These are phyloP conservation scores for Buceros bicornis DNA, from an alignment of 2,797 vertebrate genomes.

Conservation along the genomic window DNA sequence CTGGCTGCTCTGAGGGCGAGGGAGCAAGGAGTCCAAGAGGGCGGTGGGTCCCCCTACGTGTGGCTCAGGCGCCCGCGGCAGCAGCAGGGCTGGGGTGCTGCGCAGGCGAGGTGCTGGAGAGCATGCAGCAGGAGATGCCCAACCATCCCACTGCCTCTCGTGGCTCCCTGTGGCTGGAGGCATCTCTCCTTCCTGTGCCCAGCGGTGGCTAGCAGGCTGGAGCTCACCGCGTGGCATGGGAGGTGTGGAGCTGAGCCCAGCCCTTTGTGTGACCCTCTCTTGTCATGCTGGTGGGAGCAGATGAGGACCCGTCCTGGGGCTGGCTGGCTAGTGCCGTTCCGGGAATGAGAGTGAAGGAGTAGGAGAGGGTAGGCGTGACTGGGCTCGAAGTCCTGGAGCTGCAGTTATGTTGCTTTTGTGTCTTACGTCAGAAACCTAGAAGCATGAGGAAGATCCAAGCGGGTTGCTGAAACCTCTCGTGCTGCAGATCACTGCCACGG, in stretches of 20 bases:
- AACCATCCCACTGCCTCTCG: not conserved
- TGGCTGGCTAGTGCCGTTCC: not conserved
- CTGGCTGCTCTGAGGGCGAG: not conserved
- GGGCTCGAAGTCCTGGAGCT: not conserved
- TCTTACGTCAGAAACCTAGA: not conserved
- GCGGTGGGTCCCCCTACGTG: accelerated
- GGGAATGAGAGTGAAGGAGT: not conserved
- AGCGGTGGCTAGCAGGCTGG: not conserved
- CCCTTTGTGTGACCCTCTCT: not conserved
- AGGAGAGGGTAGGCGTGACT: no score
- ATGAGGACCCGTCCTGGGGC: not conserved
- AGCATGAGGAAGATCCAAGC: not conserved
- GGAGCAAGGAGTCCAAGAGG: accelerated
- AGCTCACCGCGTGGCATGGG: not conserved
- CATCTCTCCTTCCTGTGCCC: not conserved
- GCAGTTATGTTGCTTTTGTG: not conserved
- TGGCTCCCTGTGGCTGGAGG: not conserved
- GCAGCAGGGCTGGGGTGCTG: not conserved
- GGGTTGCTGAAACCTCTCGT: not conserved
- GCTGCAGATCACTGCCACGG: not conserved
- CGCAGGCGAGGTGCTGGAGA: no score
- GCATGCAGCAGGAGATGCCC: not conserved
- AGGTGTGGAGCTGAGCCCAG: not conserved
- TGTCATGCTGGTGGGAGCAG: accelerated
- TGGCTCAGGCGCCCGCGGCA: accelerated